phyloP scores from a whole-genome alignment of 2,888 invertebrate genomes.

The Rhagonycha lutea region DNA sequence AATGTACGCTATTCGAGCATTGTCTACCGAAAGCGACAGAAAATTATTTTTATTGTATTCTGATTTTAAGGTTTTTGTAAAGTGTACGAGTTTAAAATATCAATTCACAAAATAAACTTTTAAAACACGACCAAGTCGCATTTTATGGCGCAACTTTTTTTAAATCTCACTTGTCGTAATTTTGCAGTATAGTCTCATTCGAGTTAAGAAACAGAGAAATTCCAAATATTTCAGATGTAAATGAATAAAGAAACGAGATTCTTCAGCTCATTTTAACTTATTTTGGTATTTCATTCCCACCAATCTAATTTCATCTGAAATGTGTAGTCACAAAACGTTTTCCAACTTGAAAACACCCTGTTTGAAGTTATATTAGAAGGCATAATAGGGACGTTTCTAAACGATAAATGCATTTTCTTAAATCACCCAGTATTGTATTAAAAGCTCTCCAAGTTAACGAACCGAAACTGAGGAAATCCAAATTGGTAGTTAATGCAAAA shows the following conservation, averaged over 20 bases:
- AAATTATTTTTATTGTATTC: conserved; percentile 29
- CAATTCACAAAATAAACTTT: background rate
- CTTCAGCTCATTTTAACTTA: background rate
- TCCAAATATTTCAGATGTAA: background rate
- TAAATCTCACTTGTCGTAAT: background rate
- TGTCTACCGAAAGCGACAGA: conserved; percentile 18
- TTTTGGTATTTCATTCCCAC: background rate
- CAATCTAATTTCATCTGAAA: background rate
- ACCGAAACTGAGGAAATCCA: background rate
- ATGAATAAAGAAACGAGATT: background rate
- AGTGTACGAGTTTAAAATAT: background rate
- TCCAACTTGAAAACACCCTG: background rate
- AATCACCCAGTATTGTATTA: background rate
- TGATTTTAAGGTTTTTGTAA: conserved; percentile 11
- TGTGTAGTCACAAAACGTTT: background rate
- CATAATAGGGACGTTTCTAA: background rate
- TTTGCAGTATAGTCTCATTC: background rate
- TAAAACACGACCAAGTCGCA: background rate
- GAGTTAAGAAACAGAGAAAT: background rate
- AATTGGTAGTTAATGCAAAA: background rate
- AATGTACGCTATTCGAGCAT: conserved; percentile 21
- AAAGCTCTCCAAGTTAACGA: background rate
- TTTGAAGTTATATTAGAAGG: background rate
- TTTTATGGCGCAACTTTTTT: background rate
- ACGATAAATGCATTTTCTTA: background rate